These are phyloP conservation scores for Phallusia fumigata DNA, from an alignment of 23 tunicate species.

Conservation along the genomic window DNA sequence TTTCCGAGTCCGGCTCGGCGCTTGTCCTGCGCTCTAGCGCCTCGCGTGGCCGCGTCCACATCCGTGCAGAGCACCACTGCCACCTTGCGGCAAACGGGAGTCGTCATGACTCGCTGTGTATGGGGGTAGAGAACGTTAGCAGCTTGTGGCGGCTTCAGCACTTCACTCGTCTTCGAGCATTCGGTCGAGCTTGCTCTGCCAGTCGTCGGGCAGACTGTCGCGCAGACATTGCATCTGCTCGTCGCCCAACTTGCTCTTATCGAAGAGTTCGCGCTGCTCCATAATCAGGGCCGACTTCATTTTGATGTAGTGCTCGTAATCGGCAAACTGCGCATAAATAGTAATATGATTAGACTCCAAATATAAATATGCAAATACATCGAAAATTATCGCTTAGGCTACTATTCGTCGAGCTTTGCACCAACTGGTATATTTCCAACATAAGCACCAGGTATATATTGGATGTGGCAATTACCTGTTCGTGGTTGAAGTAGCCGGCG, in stretches of 20 bases:
- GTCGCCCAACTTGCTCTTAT: slow-evolving; percentile 68
- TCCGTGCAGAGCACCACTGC: neutral
- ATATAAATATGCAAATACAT: too few relatives aligned
- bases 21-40: neutral
- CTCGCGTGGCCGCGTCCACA: neutral
- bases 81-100: neutral
- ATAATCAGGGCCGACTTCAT: slow-evolving; percentile 84
- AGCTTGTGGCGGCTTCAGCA: neutral
- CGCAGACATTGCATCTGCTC: slow-evolving; percentile 78
- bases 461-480: slow-evolving; percentile 42
- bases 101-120: neutral
- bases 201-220: slow-evolving; percentile 72
- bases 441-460: too few relatives aligned
- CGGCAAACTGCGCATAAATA: slow-evolving; percentile 44
- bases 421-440: too few relatives aligned
- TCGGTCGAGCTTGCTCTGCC: slow-evolving; percentile 47
- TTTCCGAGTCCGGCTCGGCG: slow-evolving; percentile 12
- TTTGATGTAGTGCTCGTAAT: slow-evolving; percentile 87
- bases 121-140: neutral
- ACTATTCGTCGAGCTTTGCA: too few relatives aligned
- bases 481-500: slow-evolving; percentile 54
- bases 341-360: neutral
- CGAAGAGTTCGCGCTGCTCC: slow-evolving; percentile 78
- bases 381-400: too few relatives aligned
- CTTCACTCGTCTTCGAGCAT: slow-evolving; percentile 47